Evolutionary conservation across 2,113 vertebrate species (phyloP), one percentile per base, ranked within the genome.

Genomic region (zebrafish (Danio rerio)): DNA sequence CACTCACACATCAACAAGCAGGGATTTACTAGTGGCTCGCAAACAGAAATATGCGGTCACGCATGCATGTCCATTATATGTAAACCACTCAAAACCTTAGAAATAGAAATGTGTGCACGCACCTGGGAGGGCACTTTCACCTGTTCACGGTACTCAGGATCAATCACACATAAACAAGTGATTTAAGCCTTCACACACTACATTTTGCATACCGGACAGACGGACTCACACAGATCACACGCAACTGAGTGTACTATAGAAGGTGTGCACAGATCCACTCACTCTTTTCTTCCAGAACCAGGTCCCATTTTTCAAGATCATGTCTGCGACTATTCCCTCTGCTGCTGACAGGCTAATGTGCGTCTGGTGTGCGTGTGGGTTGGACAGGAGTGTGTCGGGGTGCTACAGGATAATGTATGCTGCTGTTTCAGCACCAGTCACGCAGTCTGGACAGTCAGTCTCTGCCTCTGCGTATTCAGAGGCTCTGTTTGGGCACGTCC

Each of bases 221-320:
- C 43, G 5, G 43, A 18, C 16, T 70, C 66, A 50, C 6, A 13
- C 18, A 21, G 47, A 50, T 50, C 49, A 70, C 56, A 65, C 0
- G 61, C 9, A 63, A 70, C 11, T 8, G 10, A 20, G 47, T 70
- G 20, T 71, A 18, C 47, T 43, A 66, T 40, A 66, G 47, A 16
- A 71, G 50, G 47, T 21, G 21, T 55, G 50, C 50, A 73, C 70
- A 71, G 15, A 45, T 61, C 71, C 47, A 84, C 84, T 88, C 81
- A 89, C 86, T 79, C 71, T 55, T 42, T 86, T 80, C 47, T 80
- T 83, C 78, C 74, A 45, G 59, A 85, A 74, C 52, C 15, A 68
- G 13, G 55, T 62, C 50, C 73, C 73, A 69, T 81, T 81, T 85
- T 83, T 83, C 55, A 86, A 66, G 73, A 84, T 86, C 86, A 86